Conservation (phyloP, 2,797 vertebrate species). For the Cercopithecus hamlyni region DNA sequence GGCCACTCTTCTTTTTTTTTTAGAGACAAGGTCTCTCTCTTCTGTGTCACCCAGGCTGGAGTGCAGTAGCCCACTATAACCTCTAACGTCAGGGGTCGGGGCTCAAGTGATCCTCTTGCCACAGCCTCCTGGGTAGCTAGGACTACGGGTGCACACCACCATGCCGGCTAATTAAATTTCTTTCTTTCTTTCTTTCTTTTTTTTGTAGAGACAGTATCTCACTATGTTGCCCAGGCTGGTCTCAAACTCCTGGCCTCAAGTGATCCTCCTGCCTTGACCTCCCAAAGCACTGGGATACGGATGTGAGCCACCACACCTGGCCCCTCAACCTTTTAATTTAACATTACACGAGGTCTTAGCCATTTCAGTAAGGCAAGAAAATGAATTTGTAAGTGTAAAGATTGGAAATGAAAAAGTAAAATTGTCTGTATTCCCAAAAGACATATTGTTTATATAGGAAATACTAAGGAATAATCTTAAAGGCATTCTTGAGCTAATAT, state of each 20-base stretch:
- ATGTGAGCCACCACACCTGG: too few species aligned
- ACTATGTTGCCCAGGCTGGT: not conserved
- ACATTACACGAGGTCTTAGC: not conserved
- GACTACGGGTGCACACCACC: rapidly evolving
- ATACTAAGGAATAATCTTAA: not conserved
- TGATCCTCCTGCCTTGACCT: not conserved
- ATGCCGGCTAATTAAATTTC: not conserved
- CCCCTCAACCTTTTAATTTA: not conserved
- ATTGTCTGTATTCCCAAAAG: not conserved
- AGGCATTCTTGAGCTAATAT: not conserved
- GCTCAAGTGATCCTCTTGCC: not conserved
- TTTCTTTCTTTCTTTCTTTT: too few species aligned
- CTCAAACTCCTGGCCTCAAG: not conserved
- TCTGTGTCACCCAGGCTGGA: not conserved
- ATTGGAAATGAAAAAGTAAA: not conserved
- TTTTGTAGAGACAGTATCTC: too few species aligned
- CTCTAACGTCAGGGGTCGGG: rapidly evolving
- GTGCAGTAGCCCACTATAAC: not conserved
- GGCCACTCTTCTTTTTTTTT: not conserved
- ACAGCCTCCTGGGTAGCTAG: not conserved
- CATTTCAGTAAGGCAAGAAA: not conserved
- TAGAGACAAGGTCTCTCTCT: not conserved
- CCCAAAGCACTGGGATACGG: not conserved
- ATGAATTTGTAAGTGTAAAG: not conserved
- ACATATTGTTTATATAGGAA: not conserved